Evolutionary conservation across 2,888 invertebrate species (phyloP), one percentile per base, ranked within the genome.

Genomic region (Eulithis prunata): DNA sequence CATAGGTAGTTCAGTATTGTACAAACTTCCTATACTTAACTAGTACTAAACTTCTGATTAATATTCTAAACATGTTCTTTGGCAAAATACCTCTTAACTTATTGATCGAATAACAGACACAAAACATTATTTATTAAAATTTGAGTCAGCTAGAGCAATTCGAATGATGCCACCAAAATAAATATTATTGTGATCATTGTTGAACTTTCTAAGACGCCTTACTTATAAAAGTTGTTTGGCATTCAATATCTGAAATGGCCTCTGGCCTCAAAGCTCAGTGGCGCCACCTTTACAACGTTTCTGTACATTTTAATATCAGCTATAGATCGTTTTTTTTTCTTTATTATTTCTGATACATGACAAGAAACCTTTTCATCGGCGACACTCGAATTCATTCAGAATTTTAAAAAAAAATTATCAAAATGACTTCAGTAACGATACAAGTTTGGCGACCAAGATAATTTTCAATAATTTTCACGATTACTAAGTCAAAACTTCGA

Each of bases 11-110:
- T 4, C 64, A 69, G 66, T 74, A 73, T 76, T 74, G 75, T 75
- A 78, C 74, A 76, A 74, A 73, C 70, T 41, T 59, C 64, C 63
- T 70, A 69, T 66, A 49, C 21, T 11, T 49, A 61, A 10, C 21
- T 49, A 61, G 41, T 53, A 62, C 61, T 64, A 61, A 58, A 21
- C 21, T 63, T 64, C 57, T 64, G 68, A 64, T 64, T 60, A 47
- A 57, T 64, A 68, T 62, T 57, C 57, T 67, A 64, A 54, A 13
- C 51, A 45, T 60, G 45, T 68, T 68, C 68, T 68, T 68, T 68
- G 68, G 68, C 68, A 68, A 60, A 57, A 60, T 64, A 64, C 61
- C 54, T 60, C 21, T 59, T 64, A 53, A 53, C 32, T 32, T 36
- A 54, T 38, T 14, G 47, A 47, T 47, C 13, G 7, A 45, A 45